These are phyloP conservation scores for Eurystomus glaucurus DNA, from an alignment of 2,797 vertebrate genomes.

Conservation along the genomic window DNA sequence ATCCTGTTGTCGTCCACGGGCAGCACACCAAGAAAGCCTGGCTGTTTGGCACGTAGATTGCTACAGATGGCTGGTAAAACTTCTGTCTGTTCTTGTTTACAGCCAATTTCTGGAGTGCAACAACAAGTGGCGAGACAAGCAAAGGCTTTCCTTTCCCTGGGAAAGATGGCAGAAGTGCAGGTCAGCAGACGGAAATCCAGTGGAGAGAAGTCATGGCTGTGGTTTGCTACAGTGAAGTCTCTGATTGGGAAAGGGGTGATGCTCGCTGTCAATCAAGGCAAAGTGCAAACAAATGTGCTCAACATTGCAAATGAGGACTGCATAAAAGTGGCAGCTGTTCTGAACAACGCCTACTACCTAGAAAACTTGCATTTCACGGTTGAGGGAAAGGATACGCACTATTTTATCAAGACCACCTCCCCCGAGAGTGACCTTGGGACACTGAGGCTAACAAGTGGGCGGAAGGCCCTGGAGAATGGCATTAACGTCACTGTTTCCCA, in stretches of 20 bases:
- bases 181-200: constrained; percentile 86
- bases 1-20: constrained; percentile 64
- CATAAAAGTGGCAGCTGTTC: constrained; percentile 96
- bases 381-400: constrained; percentile 95
- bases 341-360: constrained; percentile 97
- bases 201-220: constrained; percentile 94
- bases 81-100: constrained; percentile 73
- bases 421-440: constrained; percentile 95
- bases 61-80: constrained; percentile 64
- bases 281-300: constrained; percentile 94
- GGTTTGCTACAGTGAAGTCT: constrained; percentile 96
- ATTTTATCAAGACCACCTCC: constrained; percentile 96
- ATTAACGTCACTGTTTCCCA: constrained; percentile 97
- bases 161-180: constrained; percentile 94
- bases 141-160: constrained; percentile 94
- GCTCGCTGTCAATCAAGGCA: constrained; percentile 96
- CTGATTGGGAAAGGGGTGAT: constrained; percentile 96
- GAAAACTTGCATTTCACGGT: constrained; percentile 97
- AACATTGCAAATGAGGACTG: constrained; percentile 98
- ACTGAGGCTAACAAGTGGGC: constrained; percentile 93
- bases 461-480: constrained; percentile 95
- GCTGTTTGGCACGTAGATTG: constrained; percentile 29
- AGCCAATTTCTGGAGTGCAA: constrained; percentile 98
- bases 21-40: constrained; percentile 72
- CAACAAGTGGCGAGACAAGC: constrained; percentile 96